phyloP scores from a whole-genome alignment of 1,140 invertebrate species.

The Proales similis region DNA sequence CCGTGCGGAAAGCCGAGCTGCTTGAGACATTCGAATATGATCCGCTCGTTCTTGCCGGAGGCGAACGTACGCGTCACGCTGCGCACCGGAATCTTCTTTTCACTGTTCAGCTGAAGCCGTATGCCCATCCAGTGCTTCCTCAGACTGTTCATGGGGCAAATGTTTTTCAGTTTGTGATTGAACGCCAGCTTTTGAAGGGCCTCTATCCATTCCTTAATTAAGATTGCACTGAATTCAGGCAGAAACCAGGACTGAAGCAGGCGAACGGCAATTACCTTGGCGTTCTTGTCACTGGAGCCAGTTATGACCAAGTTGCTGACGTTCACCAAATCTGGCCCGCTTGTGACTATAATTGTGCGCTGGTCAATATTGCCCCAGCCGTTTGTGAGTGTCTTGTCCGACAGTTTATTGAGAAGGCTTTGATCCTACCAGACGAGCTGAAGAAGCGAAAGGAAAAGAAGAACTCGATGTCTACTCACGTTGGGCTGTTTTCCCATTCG shows the following conservation, averaged over 20 bases:
- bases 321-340: slow-evolving; percentile 97
- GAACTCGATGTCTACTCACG: slow-evolving; percentile 56
- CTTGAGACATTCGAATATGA: slow-evolving; percentile 90
- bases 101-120: slow-evolving; percentile 79
- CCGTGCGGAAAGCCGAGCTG: slow-evolving; percentile 86
- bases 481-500: slow-evolving; percentile 76
- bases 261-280: slow-evolving; percentile 64
- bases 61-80: slow-evolving; percentile 92
- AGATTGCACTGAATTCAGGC: slow-evolving; percentile 42
- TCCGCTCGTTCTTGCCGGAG: slow-evolving; percentile 87
- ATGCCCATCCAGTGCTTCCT: slow-evolving; percentile 99
- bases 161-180: slow-evolving; percentile 90
- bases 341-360: slow-evolving; percentile 92
- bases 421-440: slow-evolving; percentile 27
- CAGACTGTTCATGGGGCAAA: slow-evolving; percentile 83
- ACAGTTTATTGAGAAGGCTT: slow-evolving; percentile 35
- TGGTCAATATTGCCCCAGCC: slow-evolving; percentile 71
- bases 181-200: slow-evolving; percentile 79
- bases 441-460: slow-evolving; percentile 7
- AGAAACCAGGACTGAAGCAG: slow-evolving; percentile 3
- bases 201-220: slow-evolving; percentile 78
- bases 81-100: slow-evolving; percentile 90
- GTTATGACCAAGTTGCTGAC: slow-evolving; percentile 96
- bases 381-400: slow-evolving; percentile 39
- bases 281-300: slow-evolving; percentile 78